These are phyloP conservation scores for Buathra laborator DNA, from an alignment of 2,888 invertebrate species.

Conservation along the genomic window DNA sequence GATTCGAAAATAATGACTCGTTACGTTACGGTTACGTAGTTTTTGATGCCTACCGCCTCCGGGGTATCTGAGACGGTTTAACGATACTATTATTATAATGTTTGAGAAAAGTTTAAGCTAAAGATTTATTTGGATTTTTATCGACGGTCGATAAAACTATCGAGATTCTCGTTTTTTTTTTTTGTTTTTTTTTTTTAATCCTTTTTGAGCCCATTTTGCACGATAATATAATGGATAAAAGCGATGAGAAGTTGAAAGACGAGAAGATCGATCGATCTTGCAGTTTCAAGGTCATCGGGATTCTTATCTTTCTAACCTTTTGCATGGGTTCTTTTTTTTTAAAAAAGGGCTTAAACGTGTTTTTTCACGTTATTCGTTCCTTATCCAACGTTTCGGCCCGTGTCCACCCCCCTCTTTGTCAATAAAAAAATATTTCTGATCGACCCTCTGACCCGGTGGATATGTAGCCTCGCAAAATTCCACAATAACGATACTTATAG, in stretches of 20 bases:
- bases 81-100: constrained; percentile 15
- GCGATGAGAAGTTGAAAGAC: constrained; percentile 51
- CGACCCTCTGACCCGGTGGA: constrained; percentile 61
- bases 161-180: constrained; percentile 30
- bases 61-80: constrained; percentile 41
- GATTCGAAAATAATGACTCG: constrained; percentile 56
- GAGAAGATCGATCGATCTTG: constrained; percentile 44
- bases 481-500: constrained; percentile 52
- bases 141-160: constrained; percentile 48
- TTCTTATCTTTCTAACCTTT: constrained; percentile 52
- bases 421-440: constrained; percentile 73
- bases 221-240: constrained; percentile 36
- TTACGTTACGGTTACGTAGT: constrained; percentile 49
- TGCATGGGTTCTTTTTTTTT: constrained; percentile 56
- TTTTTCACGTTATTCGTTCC: constrained; percentile 47
- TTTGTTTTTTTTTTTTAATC: constrained; percentile 20
- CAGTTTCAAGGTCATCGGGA: constrained; percentile 27
- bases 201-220: constrained; percentile 5
- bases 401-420: constrained; percentile 27
- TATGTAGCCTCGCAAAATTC: constrained; percentile 65
- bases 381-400: constrained; percentile 39
- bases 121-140: constrained; percentile 19
- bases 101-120: constrained; percentile 35
- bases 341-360: constrained; percentile 54
- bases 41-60: constrained; percentile 35